Evolutionary conservation across 2,797 vertebrate genomes (phyloP).

Genomic region (Onychomys leucogaster): DNA sequence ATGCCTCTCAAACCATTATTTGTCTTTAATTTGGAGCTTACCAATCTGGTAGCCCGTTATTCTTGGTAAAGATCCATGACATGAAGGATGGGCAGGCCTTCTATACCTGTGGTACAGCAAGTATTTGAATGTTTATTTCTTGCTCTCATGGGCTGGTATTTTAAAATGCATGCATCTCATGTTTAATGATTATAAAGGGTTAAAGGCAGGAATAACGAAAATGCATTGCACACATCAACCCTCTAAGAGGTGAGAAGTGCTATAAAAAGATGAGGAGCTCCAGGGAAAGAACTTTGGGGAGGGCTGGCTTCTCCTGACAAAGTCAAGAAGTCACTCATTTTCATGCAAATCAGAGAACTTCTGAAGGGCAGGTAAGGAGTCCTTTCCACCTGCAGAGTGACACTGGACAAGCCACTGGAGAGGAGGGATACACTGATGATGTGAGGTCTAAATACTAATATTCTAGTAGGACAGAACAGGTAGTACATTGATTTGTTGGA

Average conservation of each 20-base stretch:
- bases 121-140: not conserved
- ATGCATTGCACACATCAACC: not conserved
- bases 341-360: slow-evolving; percentile 26
- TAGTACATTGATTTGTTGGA: not conserved
- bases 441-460: not conserved
- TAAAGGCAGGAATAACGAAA: slow-evolving; percentile 33
- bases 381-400: not conserved
- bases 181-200: not conserved
- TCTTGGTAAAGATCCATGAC: slow-evolving; percentile 21
- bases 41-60: not conserved
- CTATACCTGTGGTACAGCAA: not conserved
- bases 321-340: slow-evolving; percentile 9
- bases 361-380: not conserved
- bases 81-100: not conserved
- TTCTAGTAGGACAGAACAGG: not conserved
- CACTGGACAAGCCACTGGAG: not conserved
- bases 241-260: not conserved
- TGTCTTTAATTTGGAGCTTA: not conserved
- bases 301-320: not conserved
- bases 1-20: not conserved
- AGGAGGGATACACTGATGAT: not conserved
- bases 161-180: not conserved
- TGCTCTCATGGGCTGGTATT: not conserved
- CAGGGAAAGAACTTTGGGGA: not conserved
- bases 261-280: not conserved